A percentile compares a stretch with the other conserved stretches of the same genome.
These are phyloP conservation scores for Tiliqua scincoides DNA, from an alignment of 2,113 vertebrate genomes.

Conservation along the genomic window DNA sequence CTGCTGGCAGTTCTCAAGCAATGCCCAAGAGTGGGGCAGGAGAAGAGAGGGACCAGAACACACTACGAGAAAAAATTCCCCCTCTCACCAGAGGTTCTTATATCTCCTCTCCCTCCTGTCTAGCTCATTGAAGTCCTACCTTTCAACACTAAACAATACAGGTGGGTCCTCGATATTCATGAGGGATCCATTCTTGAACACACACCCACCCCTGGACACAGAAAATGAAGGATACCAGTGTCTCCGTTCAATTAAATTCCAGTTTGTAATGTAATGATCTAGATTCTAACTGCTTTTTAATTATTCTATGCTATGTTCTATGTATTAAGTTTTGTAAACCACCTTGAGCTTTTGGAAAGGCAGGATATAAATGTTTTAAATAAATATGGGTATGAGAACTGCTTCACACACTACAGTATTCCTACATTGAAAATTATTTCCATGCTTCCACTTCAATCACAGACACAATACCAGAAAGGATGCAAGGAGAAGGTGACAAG, in stretches of 20 bases:
- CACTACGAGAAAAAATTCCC: neutral
- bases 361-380: too few species aligned
- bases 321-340: too few species aligned
- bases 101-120: neutral
- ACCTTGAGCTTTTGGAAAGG: too few species aligned
- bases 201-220: too few species aligned
- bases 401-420: neutral
- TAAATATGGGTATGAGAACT: neutral
- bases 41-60: neutral
- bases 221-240: too few species aligned
- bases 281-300: too few species aligned
- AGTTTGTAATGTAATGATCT: neutral
- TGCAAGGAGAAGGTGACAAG: neutral
- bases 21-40: neutral
- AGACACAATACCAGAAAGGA: neutral
- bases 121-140: neutral
- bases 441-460: neutral
- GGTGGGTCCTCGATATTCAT: too few species aligned
- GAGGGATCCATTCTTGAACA: too few species aligned
- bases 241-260: neutral
- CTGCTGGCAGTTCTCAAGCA: neutral
- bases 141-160: neutral
- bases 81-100: neutral
- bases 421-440: neutral
- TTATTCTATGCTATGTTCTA: too few species aligned